These are phyloP conservation scores for Dasyurus viverrinus DNA, from an alignment of 2,113 vertebrate genomes.

Conservation along the genomic window DNA sequence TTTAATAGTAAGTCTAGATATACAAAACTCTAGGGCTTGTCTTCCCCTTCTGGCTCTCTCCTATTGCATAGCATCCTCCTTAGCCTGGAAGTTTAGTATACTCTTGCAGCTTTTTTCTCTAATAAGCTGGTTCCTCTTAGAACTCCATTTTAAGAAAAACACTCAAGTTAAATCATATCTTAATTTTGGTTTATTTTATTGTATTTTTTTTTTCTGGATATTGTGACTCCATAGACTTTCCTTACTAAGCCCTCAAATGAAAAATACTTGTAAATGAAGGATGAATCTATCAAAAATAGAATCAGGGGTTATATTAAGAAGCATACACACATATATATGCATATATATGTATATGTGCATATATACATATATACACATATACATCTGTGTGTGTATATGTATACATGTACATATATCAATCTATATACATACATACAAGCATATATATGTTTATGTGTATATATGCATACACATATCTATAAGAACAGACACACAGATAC, in stretches of 20 bases:
- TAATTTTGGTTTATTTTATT: background rate
- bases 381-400: too few species aligned
- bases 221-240: background rate
- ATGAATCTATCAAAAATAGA: too few species aligned
- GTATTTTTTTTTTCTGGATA: background rate
- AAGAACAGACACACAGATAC: too few species aligned
- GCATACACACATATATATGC: too few species aligned
- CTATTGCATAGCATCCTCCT: background rate
- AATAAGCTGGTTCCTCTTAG: background rate
- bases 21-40: background rate
- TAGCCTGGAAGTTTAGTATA: background rate
- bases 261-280: too few species aligned
- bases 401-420: too few species aligned
- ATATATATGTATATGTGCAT: background rate
- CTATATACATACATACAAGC: too few species aligned
- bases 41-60: background rate
- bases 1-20: background rate
- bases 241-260: background rate
- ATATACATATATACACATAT: background rate
- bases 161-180: background rate
- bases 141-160: background rate
- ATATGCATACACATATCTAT: too few species aligned
- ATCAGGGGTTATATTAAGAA: too few species aligned
- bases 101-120: background rate
- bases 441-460: too few species aligned